A percentile compares a stretch with the other conserved stretches of the same genome.
Conservation (phyloP, 2,113 vertebrate species). For the Noturus placidus region DNA sequence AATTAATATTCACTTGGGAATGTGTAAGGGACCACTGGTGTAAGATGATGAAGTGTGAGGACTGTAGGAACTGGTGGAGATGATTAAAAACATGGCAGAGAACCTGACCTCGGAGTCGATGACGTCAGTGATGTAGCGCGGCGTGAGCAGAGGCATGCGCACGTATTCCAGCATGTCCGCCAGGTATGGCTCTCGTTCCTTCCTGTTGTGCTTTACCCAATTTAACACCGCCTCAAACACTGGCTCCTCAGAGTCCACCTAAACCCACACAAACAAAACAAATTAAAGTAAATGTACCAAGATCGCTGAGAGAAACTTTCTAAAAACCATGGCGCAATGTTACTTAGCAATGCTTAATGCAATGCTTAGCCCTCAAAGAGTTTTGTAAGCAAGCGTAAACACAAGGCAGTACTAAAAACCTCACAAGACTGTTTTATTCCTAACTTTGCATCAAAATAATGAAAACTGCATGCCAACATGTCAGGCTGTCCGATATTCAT, state of each 20-base stretch:
- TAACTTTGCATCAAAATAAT: neutral
- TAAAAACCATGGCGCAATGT: neutral
- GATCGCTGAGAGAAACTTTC: neutral
- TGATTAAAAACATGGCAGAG: constrained; percentile 1
- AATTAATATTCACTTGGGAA: neutral
- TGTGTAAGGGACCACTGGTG: neutral
- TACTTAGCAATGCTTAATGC: too few species aligned
- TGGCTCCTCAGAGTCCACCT: constrained; percentile 97
- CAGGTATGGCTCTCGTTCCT: constrained; percentile 86
- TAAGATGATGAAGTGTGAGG: neutral
- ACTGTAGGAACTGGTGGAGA: neutral
- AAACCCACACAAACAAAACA: constrained; percentile 33
- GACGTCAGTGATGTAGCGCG: constrained; percentile 96
- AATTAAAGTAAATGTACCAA: neutral
- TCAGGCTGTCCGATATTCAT: neutral
- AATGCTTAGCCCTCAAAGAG: neutral
- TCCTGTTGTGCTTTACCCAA: constrained; percentile 95
- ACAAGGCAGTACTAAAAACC: neutral
- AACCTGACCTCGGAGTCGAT: constrained; percentile 91
- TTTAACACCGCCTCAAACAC: constrained; percentile 96
- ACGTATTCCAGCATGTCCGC: constrained; percentile 93
- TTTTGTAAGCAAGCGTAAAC: neutral
- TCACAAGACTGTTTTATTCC: neutral
- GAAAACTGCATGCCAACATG: neutral
- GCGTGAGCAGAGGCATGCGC: constrained; percentile 93